These are phyloP conservation scores for Papilio glaucus DNA, from an alignment of 1,140 invertebrate species.

Conservation along the genomic window DNA sequence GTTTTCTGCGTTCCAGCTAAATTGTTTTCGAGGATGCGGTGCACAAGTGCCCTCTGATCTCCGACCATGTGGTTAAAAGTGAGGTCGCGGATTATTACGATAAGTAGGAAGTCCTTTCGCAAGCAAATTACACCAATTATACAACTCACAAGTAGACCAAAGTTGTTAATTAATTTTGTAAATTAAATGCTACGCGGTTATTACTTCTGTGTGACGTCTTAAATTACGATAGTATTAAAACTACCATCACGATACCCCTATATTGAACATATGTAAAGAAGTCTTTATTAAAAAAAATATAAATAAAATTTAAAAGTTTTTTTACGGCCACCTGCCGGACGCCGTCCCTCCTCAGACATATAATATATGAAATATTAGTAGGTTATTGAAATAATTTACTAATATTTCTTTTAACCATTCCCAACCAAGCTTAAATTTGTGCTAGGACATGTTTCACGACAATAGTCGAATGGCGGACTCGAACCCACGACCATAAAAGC, in stretches of 20 bases:
- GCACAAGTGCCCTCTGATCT: constrained; percentile 59
- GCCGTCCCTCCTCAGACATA: no score
- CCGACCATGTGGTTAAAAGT: constrained; percentile 46
- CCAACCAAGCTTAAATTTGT: no score
- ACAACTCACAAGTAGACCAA: constrained; percentile 16
- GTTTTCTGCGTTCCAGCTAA: not conserved
- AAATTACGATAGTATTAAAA: not conserved
- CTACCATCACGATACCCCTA: not conserved
- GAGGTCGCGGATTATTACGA: constrained; percentile 47
- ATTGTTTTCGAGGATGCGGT: constrained; percentile 55
- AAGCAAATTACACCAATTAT: constrained; percentile 65
- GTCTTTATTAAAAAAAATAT: not conserved
- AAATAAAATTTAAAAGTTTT: no score
- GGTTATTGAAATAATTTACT: no score
- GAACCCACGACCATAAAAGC: no score
- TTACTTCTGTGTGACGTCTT: not conserved
- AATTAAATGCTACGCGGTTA: not conserved
- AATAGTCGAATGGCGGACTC: no score
- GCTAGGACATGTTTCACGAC: no score
- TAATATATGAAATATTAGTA: no score
- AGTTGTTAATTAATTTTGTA: constrained; percentile 30
- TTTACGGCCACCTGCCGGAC: no score
- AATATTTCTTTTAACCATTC: no score
- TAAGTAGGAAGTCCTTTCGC: constrained; percentile 57
- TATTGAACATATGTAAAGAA: no score